Base-by-base conservation (phyloP, 2,888 invertebrate species). In the Stomorhina lunata region DNA sequence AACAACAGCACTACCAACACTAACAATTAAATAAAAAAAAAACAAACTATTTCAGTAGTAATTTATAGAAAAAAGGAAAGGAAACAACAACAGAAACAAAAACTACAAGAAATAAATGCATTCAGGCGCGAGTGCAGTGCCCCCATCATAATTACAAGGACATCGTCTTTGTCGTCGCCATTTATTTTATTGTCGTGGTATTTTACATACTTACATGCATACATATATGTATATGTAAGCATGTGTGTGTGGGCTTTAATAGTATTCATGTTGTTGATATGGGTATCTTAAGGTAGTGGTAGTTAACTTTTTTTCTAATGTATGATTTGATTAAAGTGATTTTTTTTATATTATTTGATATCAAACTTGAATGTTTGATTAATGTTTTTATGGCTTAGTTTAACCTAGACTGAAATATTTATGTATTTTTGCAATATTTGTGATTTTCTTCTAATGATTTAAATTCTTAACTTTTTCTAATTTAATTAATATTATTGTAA, bases 81-180 rank as follows among this genome's bases (percentile, higher is more conserved):
- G 1, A 34, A 48, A n/a, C 20, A 37, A n/a, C n/a, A n/a, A n/a
- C n/a, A 45, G 27, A 45, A 15, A 17, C 7, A 32, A 50, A 37
- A 53, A 22, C 10, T 59, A 50, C 12, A 25, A 68, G 10, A 40
- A 27, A 63, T 57, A 61, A 71, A 57, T 78, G 85, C 85, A 87
- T 84, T 86, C 86, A 85, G 84, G 45, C 73, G 63, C 75, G 83
- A 88, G 89, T 89, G 89, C 89, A 89, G 85, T 89, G 89, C 87
- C 89, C 89, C 88, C 87, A 87, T 85, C 83, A 85, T 79, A 84
- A 83, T 80, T 85, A 79, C 89, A 89, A 89, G 89, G 89, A 88
- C 89, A 88, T 69, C 84, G 63, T 65, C 57, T 65, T 72, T 27
- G 55, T 55, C 45, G 61, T 17, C 50, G 25, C 10, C 17, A 15